These are phyloP conservation scores for Aphidius ervi DNA, from an alignment of 1,140 invertebrate species.

Conservation along the genomic window DNA sequence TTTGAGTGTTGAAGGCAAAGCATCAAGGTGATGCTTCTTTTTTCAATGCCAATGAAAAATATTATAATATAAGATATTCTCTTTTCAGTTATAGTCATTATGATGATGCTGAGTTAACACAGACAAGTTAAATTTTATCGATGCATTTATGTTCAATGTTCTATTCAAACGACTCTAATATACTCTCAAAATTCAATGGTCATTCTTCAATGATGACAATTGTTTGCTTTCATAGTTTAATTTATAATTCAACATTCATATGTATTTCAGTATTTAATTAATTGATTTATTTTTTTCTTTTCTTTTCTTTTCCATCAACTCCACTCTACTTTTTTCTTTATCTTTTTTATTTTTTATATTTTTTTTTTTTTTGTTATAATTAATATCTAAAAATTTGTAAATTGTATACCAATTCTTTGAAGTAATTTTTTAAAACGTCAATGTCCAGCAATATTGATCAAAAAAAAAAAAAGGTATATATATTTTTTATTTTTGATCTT, in stretches of 20 bases:
- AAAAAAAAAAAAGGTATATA: constrained; percentile 5
- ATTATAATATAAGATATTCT: too few species aligned
- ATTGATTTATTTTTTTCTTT: neutral
- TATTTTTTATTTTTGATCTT: constrained; percentile 35
- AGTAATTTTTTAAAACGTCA: constrained; percentile 22
- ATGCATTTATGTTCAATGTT: constrained; percentile 3
- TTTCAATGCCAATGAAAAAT: constrained; percentile 19
- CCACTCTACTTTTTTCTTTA: too few species aligned
- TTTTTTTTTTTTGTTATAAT: neutral
- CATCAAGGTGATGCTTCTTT: constrained; percentile 12
- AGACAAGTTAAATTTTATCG: neutral
- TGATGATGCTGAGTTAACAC: constrained; percentile 15
- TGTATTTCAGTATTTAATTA: neutral
- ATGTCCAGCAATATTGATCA: constrained; percentile 18
- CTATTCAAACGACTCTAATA: neutral
- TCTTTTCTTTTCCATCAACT: too few species aligned
- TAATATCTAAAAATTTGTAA: neutral
- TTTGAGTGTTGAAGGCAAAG: constrained; percentile 8
- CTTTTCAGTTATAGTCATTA: too few species aligned
- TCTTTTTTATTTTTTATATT: too few species aligned
- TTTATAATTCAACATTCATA: too few species aligned
- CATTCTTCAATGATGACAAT: neutral
- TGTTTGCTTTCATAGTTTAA: too few species aligned
- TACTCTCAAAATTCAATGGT: constrained; percentile 2
- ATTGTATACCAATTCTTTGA: neutral